Evolutionary conservation across 2,888 invertebrate species (phyloP), one percentile per base, ranked within the genome.

Genomic region (Gisinianus flammeolus): DNA sequence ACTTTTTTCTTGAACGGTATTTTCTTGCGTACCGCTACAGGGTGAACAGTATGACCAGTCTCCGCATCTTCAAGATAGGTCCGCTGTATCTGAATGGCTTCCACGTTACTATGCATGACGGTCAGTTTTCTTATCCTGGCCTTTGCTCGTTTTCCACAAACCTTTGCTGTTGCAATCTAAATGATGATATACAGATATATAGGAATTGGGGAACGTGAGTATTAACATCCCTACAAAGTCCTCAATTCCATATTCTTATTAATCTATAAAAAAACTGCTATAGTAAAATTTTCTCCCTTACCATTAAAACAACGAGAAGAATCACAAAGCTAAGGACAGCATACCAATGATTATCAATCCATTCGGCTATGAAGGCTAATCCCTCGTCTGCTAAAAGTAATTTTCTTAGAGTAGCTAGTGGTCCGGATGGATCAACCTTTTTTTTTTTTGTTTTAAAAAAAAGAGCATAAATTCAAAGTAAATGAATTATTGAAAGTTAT

Each of bases 341-440:
- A 87, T 96, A 97, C 97, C 97, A 97, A 87, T 97, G 94, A 73
- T 93, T 91, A 83, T 92, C 89, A 85, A 96, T 90, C 95, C 95
- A 96, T 85, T 91, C 91, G 87, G 93, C 93, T 87, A 96, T 94
- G 81, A 94, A 93, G 58, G 94, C 94, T 80, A 96, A 92, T 86
- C 94, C 95, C 87, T 96, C 94, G 87, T 95, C 95, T 0, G 95
- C 95, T 71, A 96, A 89, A 71, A 96, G 88, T 70, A 96, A 89
- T 87, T 94, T 94, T 73, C 95, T 90, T 74, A 96, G 89, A 28
- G 96, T 96, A 19, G 96, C 96, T 85, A 96, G 88, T 19, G 96
- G 96, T 10, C 96, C 96, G 0, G 95, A 94, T 22, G 96, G 96
- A 90, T 96, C 96, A 79, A 96, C 95, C 89, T 89, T 81, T 35